These are phyloP conservation scores for Synanthedon myopaeformis DNA, from an alignment of 2,888 invertebrate species.

Conservation along the genomic window DNA sequence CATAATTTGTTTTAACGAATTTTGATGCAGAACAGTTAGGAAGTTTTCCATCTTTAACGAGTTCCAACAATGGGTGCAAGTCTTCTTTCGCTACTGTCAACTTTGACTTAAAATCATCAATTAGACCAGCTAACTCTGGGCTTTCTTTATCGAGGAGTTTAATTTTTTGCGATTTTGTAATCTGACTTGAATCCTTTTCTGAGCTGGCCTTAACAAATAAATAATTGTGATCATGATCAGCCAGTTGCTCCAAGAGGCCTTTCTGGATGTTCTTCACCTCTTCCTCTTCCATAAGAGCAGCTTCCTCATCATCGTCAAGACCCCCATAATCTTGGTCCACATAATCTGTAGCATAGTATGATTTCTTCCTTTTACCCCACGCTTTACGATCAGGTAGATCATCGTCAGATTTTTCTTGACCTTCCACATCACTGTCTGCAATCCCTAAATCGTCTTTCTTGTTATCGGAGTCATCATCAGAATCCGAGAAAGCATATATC, in stretches of 20 bases:
- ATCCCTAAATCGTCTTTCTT: slow-evolving; percentile 56
- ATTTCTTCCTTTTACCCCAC: slow-evolving; percentile 86
- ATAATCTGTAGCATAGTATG: slow-evolving; percentile 89
- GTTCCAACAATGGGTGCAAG: slow-evolving; percentile 75
- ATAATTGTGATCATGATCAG: slow-evolving; percentile 79
- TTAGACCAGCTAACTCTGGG: slow-evolving; percentile 84
- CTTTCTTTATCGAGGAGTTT: slow-evolving; percentile 86
- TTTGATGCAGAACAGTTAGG: slow-evolving; percentile 75
- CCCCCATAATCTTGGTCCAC: slow-evolving; percentile 88
- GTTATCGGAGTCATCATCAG: slow-evolving; percentile 53
- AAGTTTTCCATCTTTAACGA: slow-evolving; percentile 72
- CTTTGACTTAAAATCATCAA: slow-evolving; percentile 82
- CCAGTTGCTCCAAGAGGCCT: slow-evolving; percentile 80
- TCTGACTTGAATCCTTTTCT: slow-evolving; percentile 70
- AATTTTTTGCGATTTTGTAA: slow-evolving; percentile 81
- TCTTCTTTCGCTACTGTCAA: slow-evolving; percentile 74
- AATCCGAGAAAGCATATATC: slow-evolving; percentile 72
- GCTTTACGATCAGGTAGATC: slow-evolving; percentile 84
- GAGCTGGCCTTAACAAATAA: slow-evolving; percentile 47
- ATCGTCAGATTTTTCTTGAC: slow-evolving; percentile 75
- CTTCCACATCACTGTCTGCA: slow-evolving; percentile 83
- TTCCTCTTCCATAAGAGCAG: slow-evolving; percentile 81
- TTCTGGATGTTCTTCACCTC: slow-evolving; percentile 86
- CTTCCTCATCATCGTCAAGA: slow-evolving; percentile 75
- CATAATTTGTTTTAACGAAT: slow-evolving; percentile 78